Conservation (phyloP, 2,888 invertebrate species). For the Iselma pallidipennis region DNA sequence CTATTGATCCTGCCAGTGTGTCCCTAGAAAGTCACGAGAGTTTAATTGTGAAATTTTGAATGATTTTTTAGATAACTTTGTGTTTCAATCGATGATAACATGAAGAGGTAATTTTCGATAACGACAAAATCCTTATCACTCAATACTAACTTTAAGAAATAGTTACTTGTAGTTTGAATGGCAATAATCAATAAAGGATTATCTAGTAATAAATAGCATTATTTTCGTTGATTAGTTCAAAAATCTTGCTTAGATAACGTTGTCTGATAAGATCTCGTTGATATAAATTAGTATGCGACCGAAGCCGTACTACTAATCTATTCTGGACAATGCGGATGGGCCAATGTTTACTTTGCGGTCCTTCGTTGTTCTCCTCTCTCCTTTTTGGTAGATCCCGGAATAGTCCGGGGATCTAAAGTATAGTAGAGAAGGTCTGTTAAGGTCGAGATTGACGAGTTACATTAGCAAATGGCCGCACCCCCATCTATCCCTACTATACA, state of each 20-base stretch:
- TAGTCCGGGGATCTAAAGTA: constrained; percentile 19
- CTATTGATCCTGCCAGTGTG: constrained; percentile 48
- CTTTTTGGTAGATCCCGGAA: constrained; percentile 19
- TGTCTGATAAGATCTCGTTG: background rate
- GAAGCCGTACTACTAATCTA: constrained; percentile 38
- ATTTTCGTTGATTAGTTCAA: no score
- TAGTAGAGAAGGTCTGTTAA: constrained; percentile 16
- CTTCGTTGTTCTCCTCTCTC: constrained; percentile 24
- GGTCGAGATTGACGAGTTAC: constrained; percentile 53
- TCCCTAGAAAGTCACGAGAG: constrained; percentile 53
- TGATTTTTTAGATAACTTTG: background rate
- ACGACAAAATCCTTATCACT: no score
- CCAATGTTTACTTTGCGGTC: constrained; percentile 43
- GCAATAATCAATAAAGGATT: no score
- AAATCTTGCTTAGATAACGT: no score
- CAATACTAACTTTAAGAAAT: no score
- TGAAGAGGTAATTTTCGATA: no score
- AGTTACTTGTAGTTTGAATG: no score
- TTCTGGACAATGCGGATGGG: constrained; percentile 44
- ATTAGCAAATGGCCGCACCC: constrained; percentile 53
- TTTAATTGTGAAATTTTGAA: constrained; percentile 10
- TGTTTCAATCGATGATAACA: no score
- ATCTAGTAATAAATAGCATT: no score
- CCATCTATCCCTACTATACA: constrained; percentile 21
- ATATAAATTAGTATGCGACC: constrained; percentile 38